Conservation (phyloP, 2,888 invertebrate genomes). For the Torymus aiolomorphi region DNA sequence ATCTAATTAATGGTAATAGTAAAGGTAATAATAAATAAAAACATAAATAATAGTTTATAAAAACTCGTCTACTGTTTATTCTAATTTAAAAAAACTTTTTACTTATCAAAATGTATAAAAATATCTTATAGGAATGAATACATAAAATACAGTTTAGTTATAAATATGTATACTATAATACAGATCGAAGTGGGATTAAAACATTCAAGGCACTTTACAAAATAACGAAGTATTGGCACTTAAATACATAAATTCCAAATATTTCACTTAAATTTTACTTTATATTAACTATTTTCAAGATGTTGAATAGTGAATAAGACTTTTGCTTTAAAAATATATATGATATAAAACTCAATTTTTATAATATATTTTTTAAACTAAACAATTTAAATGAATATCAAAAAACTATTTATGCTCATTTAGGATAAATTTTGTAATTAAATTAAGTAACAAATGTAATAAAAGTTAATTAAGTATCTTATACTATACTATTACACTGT, state of each 20-base stretch:
- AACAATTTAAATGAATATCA: no score
- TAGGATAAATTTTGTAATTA: no score
- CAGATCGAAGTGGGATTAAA: slow-evolving; percentile 6
- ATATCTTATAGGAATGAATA: slow-evolving; percentile 9
- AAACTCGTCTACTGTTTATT: slow-evolving; percentile 5
- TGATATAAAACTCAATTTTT: no score
- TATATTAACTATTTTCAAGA: neutral
- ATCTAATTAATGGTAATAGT: no score
- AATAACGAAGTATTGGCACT: slow-evolving; percentile 28
- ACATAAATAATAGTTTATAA: neutral
- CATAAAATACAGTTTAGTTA: slow-evolving; percentile 21
- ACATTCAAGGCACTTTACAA: slow-evolving; percentile 17
- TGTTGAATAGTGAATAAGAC: no score
- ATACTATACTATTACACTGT: no score
- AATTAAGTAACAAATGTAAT: no score
- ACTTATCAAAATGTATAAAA: slow-evolving; percentile 50
- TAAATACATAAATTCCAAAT: slow-evolving; percentile 14
- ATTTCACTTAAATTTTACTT: slow-evolving; percentile 1
- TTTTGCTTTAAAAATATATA: no score
- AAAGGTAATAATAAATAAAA: neutral
- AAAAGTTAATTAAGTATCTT: no score
- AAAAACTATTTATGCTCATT: no score
- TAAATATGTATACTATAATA: slow-evolving; percentile 37
- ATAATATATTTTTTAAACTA: no score
- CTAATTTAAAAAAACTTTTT: slow-evolving; percentile 12